Evolutionary conservation across 1,140 invertebrate genomes (phyloP), one percentile per base, ranked within the genome.

Genomic region (Drosophila jambulina): DNA sequence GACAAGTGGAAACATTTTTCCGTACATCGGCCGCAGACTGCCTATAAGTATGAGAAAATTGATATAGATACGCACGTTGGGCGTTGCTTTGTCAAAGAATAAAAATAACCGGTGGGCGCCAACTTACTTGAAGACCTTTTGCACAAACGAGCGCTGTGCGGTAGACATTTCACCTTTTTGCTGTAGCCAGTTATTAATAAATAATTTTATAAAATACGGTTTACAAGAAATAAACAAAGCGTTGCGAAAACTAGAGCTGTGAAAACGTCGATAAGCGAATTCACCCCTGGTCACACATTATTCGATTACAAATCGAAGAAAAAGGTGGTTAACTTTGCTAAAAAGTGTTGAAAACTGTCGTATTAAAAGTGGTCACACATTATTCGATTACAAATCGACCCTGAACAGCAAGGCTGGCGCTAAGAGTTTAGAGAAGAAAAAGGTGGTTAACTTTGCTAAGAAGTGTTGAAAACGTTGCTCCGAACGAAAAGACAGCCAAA

Each of bases 1-100:
- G 86, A 71, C 94, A 94, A 69, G 82, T 94, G 7, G 95, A 95
- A 38, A 97, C 95, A 91, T 96, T 96, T 91, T 95, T 94, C 60
- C 96, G 94, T 17, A 97, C 96, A 91, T 97, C 96, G 27, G 96
- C 95, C 45, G 96, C 96, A 93, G 96, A 95, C 91, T 96, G 96
- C 84, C 95, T 96, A 78, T 48, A 23, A 40, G 27, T 27, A 17
- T n/a, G 23, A 29, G 19, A 36, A 59, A 58, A 49, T 45, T 17
- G 46, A 29, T 53, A 27, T 45, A 67, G 40, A 49, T 25, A 54
- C 25, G 3, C 13, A 42, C 42, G 12, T 13, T 21, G 23, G 70
- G 70, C 58, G 71, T 75, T 63, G 43, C 49, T 75, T 74, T 56
- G 40, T 76, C 42, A 19, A 9, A 2, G 5, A 43, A n/a, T n/a